A percentile compares a stretch with the other conserved stretches of the same genome.
phyloP scores from a whole-genome alignment of 23 tunicate species.

The Trididemnum clinides region DNA sequence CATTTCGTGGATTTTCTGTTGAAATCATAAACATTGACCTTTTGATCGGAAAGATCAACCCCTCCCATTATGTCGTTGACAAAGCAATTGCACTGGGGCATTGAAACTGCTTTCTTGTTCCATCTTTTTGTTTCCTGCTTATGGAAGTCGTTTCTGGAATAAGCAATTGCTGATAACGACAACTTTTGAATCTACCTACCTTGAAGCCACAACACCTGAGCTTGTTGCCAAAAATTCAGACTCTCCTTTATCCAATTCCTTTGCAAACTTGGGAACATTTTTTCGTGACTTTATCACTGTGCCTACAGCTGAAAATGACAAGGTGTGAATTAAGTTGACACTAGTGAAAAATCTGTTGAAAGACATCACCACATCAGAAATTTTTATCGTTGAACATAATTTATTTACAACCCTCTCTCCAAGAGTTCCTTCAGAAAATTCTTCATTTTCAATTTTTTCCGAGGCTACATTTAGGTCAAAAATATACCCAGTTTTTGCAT shows the following conservation, averaged over 20 bases:
- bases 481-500: constrained; percentile 23
- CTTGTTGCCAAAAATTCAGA: constrained; percentile 13
- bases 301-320: constrained; percentile 23
- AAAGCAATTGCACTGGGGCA: constrained; percentile 29
- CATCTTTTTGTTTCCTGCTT: constrained; percentile 15
- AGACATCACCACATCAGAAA: constrained; percentile 24
- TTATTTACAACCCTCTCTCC: constrained; percentile 32
- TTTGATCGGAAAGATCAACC: constrained; percentile 27
- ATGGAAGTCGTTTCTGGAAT: constrained; percentile 7
- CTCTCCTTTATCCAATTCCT: constrained; percentile 12
- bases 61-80: constrained; percentile 9
- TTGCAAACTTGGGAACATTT: constrained; percentile 17
- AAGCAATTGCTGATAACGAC: constrained; percentile 17
- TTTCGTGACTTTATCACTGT: constrained; percentile 8
- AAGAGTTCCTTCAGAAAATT: constrained; percentile 7
- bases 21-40: constrained; percentile 25
- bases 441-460: constrained; percentile 13
- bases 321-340: constrained; percentile 22
- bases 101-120: constrained; percentile 21
- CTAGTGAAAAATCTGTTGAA: constrained; percentile 18
- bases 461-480: constrained; percentile 10
- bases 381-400: constrained; percentile 12
- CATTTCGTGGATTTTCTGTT: constrained; percentile 8
- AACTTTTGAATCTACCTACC: constrained; percentile 30
- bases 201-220: constrained; percentile 16